Evolutionary conservation across 2,113 vertebrate genomes (phyloP).

Genomic region (Indicator indicator): DNA sequence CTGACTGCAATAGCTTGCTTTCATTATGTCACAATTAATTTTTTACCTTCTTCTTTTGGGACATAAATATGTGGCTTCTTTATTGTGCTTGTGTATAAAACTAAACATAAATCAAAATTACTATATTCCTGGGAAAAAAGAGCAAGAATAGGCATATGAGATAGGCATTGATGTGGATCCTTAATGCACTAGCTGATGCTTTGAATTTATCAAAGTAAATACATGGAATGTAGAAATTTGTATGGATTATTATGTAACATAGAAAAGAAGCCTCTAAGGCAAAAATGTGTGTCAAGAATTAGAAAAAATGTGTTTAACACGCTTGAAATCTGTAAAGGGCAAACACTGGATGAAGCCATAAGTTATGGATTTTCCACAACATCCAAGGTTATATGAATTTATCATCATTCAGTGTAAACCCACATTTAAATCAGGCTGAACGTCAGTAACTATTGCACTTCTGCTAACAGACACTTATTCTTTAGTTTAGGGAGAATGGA

Average conservation of each 20-base stretch:
- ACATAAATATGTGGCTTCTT: background rate
- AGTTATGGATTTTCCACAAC: background rate
- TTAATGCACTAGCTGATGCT: background rate
- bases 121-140: background rate
- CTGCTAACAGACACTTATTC: background rate
- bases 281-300: background rate
- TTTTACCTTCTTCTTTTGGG: background rate
- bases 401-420: background rate
- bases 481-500: background rate
- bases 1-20: background rate
- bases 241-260: background rate
- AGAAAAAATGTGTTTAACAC: background rate
- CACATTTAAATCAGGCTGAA: background rate
- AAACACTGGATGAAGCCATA: background rate
- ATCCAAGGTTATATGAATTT: background rate
- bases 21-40: background rate
- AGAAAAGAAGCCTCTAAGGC: background rate
- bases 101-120: background rate
- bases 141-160: background rate
- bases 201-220: background rate
- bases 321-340: background rate
- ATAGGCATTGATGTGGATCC: background rate
- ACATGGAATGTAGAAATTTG: background rate
- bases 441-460: background rate
- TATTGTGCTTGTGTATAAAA: background rate